Base-by-base conservation (phyloP, 2,113 vertebrate genomes). In the Elephas maximus region DNA sequence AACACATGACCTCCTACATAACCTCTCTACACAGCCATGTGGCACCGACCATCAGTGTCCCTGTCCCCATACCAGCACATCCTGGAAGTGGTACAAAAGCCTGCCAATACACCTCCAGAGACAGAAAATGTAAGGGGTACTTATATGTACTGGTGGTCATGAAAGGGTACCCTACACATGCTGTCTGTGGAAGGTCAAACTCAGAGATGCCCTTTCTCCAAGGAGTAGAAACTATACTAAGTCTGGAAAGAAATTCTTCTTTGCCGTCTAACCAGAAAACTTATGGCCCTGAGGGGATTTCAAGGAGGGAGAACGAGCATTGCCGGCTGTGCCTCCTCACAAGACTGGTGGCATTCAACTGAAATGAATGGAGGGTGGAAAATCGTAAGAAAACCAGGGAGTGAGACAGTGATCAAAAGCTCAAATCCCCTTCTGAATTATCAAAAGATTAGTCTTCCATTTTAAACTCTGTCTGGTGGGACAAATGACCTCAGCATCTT, bases 101-200 rank as follows among this genome's bases (percentile, higher is more conserved):
- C 53, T 57, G 53, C 53, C 53, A 57, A 57, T 15, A 57, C 11
- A 57, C 15, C 53, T 57, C 4, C 53, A 57, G 53, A 57, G 15
- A 17, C 4, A 57, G 53, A 15, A 57, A 57, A 57, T 12, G 3
- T 57, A 57, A 57, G 8, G 53, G 53, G 53, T 57, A 17, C 53
- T 57, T 57, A 48, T 15, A 57, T 2, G 53, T 57, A 57, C 53
- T 57, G 11, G 53, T 57, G 53, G 53, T 57, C 53, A 57, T 57
- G 15, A 57, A 57, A 57, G 11, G 53, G 9, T 57, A 57, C 15
- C 53, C 1, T 0, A 26, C 44, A 91, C 11, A 20, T 67, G 24
- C 78, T 91, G 5, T 83, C 33, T 71, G 11, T 88, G 71, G n/a
- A 78, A 69, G 33, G 48, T 91, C 71, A 82, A 94, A 91, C 33